A percentile compares a stretch with the other conserved stretches of the same genome.
These are phyloP conservation scores for Micrastur ruficollis DNA, from an alignment of 2,797 vertebrate genomes.

Conservation along the genomic window DNA sequence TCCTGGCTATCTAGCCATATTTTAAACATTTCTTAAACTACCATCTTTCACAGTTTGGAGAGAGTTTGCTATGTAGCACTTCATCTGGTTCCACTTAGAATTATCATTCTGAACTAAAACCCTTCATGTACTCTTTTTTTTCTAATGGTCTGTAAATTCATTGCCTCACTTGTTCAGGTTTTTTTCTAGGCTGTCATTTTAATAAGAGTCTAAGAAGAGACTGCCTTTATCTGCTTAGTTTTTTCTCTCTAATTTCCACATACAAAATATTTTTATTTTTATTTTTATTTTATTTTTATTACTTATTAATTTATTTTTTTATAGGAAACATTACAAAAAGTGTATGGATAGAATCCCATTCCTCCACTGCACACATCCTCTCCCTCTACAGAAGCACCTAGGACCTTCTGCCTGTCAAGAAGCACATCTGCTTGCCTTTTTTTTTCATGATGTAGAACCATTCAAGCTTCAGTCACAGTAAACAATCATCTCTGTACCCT, in stretches of 20 bases:
- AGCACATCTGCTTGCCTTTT: fast-evolving
- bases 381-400: not conserved
- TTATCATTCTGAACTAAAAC: not conserved
- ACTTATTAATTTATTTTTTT: not conserved
- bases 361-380: not conserved
- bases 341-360: not conserved
- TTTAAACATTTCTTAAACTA: not conserved
- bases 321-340: not conserved
- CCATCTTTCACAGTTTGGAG: not conserved
- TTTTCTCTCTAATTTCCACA: not conserved
- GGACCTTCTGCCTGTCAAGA: not conserved
- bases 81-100: not conserved
- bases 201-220: not conserved
- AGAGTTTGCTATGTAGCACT: not conserved
- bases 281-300: not conserved
- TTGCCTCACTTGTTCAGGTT: not conserved
- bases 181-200: not conserved
- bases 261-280: not conserved
- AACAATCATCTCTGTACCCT: not conserved
- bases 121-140: not conserved
- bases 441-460: not conserved
- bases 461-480: not conserved
- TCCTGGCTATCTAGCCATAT: not conserved
- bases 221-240: not conserved
- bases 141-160: not conserved